These are phyloP conservation scores for Eupithecia tripunctaria DNA, from an alignment of 2,888 invertebrate genomes.

Conservation along the genomic window DNA sequence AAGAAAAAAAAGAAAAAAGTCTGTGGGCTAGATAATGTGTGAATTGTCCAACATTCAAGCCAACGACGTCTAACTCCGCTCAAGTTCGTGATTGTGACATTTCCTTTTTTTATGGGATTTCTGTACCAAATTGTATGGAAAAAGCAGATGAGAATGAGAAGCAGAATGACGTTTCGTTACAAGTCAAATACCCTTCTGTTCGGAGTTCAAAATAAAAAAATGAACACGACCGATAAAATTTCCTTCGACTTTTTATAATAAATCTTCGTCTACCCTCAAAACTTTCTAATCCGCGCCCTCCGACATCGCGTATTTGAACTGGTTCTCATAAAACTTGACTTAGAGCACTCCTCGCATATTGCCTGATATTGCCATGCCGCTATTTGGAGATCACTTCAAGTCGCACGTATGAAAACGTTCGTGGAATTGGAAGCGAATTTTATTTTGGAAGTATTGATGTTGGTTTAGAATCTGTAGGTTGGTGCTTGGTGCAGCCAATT, in stretches of 20 bases:
- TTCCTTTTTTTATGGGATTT: too few relatives aligned
- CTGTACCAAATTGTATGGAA: too few relatives aligned
- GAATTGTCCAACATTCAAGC: too few relatives aligned
- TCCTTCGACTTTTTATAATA: constrained; percentile 9
- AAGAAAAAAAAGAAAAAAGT: too few relatives aligned
- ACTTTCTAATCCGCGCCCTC: constrained; percentile 26
- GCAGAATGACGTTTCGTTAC: too few relatives aligned
- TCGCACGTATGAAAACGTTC: constrained; percentile 56
- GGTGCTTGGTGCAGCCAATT: background rate
- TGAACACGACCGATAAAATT: background rate
- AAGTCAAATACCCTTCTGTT: too few relatives aligned
- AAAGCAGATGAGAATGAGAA: too few relatives aligned
- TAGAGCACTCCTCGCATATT: constrained; percentile 69
- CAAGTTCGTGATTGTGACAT: too few relatives aligned
- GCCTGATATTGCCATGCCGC: constrained; percentile 66
- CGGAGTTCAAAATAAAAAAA: background rate
- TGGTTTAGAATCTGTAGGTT: background rate
- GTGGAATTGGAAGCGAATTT: constrained; percentile 55
- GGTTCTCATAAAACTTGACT: constrained; percentile 72
- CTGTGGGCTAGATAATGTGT: too few relatives aligned
- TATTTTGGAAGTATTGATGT: constrained; percentile 23
- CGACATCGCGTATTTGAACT: constrained; percentile 51
- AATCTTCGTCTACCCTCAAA: constrained; percentile 10
- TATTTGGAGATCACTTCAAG: constrained; percentile 68
- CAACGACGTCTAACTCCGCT: too few relatives aligned